Base-by-base conservation (phyloP, 2,797 vertebrate species). In the Octomys mimax region DNA sequence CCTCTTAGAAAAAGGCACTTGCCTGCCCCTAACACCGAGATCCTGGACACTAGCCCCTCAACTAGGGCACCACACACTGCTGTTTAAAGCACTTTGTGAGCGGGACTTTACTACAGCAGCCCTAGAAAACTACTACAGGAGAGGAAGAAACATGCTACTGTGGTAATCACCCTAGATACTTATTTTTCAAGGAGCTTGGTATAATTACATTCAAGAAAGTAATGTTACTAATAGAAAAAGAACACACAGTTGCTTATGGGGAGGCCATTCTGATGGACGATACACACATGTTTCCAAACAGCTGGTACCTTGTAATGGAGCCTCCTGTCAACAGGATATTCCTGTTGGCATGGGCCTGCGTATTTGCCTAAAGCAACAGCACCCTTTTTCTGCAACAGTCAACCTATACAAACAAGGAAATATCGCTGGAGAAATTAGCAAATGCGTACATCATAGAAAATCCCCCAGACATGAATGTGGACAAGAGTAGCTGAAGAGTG, bases 281-380 rank as follows among this genome's bases (percentile, higher is more conserved):
- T 77, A 88, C 39, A 96, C 94, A 97, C 98, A 98, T 98, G 96
- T 97, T 97, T 98, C 98, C 98, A 97, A 98, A 97, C 97, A 98
- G 98, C 98, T 98, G 98, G 95, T 96, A 98, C 96, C 97, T 98
- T 91, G 97, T 97, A 97, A 98, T 79, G 91, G 98, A 97, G 22
- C 0, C 95, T 97, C 88, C 97, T 95, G 96, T 96, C 95, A 99
- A 98, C 99, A 99, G 99, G 99, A 99, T 99, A 98, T 99, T 99
- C 99, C 98, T 99, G 99, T 99, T 99, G 98, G 98, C 95, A 28
- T 97, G 96, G 92, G 86, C 81, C 97, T 96, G 75, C 12, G 0
- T 97, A 98, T 99, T 99, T 99, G 98, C 98, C 98, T 99, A 98
- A 98, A 98, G 96, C 97, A 98, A 98, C 98, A 98, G 97, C 66